A percentile compares a stretch with the other conserved stretches of the same genome.
Evolutionary conservation across 2,113 vertebrate genomes (phyloP).

Genomic region (Prolemur simus): DNA sequence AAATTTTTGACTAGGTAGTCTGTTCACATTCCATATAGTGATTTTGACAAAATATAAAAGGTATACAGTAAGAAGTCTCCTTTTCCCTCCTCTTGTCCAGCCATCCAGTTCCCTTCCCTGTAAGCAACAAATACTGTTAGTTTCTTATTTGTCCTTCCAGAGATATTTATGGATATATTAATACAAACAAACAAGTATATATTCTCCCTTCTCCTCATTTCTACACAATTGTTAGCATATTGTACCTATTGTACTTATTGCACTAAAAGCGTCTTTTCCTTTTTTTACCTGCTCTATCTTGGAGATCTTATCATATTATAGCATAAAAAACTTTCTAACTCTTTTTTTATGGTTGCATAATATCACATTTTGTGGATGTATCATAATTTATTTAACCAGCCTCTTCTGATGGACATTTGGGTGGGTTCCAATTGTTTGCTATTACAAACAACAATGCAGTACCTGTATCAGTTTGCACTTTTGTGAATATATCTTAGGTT

Average conservation of each 20-base stretch:
- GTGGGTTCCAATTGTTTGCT: background rate
- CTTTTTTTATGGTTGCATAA: background rate
- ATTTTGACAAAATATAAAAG: background rate
- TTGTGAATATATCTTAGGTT: background rate
- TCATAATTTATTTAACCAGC: background rate
- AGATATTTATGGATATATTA: background rate
- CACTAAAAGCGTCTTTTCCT: background rate
- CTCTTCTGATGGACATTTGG: background rate
- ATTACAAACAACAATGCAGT: background rate
- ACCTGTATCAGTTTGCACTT: background rate
- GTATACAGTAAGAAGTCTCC: background rate
- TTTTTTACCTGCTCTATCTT: background rate
- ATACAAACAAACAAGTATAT: background rate
- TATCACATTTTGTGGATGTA: background rate
- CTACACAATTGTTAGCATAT: background rate
- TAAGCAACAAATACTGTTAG: background rate
- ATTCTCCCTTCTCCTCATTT: background rate
- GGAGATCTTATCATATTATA: background rate
- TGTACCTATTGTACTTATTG: background rate
- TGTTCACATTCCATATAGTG: background rate
- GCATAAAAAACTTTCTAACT: background rate
- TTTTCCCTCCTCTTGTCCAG: background rate
- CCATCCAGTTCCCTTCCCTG: background rate
- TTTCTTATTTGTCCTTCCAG: slow-evolving; percentile 25
- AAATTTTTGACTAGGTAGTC: background rate